Conservation (phyloP, 2,888 invertebrate species). For the Mycalesis mineus region DNA sequence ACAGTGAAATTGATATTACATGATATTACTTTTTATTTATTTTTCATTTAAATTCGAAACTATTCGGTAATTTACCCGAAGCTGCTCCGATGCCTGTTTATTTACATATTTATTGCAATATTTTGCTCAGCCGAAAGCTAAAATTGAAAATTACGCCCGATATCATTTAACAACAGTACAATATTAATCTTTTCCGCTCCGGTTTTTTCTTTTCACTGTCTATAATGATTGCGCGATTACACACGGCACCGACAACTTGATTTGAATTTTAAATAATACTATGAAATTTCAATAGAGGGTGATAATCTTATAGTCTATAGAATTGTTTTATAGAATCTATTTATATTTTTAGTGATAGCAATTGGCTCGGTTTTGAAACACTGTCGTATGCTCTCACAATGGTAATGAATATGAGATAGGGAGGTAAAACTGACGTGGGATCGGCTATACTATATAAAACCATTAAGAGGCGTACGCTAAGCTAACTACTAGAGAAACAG, state of each 20-base stretch:
- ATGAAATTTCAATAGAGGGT: conserved; percentile 14
- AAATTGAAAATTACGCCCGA: conserved; percentile 33
- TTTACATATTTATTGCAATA: conserved; percentile 76
- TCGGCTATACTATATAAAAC: conserved; percentile 61
- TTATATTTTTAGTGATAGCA: conserved; percentile 18
- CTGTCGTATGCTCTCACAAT: conserved; percentile 41
- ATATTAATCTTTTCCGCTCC: conserved; percentile 35
- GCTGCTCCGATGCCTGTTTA: conserved; percentile 64
- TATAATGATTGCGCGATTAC: conserved; percentile 50
- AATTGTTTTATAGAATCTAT: conserved; percentile 24
- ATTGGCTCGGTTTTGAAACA: conserved; percentile 28
- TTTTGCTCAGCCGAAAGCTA: conserved; percentile 54
- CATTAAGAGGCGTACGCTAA: conserved; percentile 48
- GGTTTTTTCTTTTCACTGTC: conserved; percentile 63
- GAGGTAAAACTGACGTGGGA: conserved; percentile 30
- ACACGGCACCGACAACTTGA: conserved; percentile 29
- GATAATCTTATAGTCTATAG: conserved; percentile 21
- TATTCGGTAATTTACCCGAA: conserved; percentile 65
- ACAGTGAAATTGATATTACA: conserved; percentile 77
- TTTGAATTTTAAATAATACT: conserved; percentile 13
- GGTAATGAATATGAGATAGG: conserved; percentile 56
- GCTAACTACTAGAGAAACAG: conserved; percentile 67
- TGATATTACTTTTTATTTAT: conserved; percentile 58
- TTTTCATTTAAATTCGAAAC: conserved; percentile 69
- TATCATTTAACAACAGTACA: conserved; percentile 13